Conservation (phyloP, 2,888 invertebrate genomes). For the Sesamia inferens region DNA sequence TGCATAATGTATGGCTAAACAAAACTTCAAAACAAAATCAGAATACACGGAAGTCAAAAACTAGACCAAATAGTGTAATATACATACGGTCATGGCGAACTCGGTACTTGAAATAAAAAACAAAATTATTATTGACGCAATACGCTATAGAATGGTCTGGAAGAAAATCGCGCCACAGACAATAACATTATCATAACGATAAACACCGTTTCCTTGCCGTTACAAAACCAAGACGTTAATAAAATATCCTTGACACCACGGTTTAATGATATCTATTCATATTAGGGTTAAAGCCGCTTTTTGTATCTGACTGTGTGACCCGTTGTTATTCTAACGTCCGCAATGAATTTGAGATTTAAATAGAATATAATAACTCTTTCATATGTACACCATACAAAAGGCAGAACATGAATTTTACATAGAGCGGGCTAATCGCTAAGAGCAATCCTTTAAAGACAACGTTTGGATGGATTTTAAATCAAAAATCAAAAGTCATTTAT, state of each 20-base stretch:
- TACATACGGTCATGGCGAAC: slow-evolving; percentile 12
- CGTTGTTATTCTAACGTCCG: neutral
- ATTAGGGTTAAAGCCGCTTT: neutral
- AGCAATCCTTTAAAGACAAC: too few species aligned
- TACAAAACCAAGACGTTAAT: neutral
- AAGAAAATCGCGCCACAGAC: neutral
- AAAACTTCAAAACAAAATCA: slow-evolving; percentile 31
- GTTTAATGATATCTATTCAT: too few species aligned
- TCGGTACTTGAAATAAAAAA: neutral
- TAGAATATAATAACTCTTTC: too few species aligned
- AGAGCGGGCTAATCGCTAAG: too few species aligned
- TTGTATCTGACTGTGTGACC: neutral
- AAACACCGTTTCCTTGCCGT: neutral
- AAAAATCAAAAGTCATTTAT: too few species aligned
- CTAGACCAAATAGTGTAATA: slow-evolving; percentile 35
- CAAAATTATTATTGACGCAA: neutral
- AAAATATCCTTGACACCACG: neutral
- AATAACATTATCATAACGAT: too few species aligned
- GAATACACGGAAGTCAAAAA: slow-evolving; percentile 40
- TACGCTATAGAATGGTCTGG: neutral
- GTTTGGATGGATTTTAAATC: too few species aligned
- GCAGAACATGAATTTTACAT: too few species aligned
- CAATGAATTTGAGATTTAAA: neutral
- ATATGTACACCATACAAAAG: too few species aligned
- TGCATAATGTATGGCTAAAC: slow-evolving; percentile 10